phyloP scores from a whole-genome alignment of 2,797 vertebrate genomes.

The Geotrypetes seraphini region DNA sequence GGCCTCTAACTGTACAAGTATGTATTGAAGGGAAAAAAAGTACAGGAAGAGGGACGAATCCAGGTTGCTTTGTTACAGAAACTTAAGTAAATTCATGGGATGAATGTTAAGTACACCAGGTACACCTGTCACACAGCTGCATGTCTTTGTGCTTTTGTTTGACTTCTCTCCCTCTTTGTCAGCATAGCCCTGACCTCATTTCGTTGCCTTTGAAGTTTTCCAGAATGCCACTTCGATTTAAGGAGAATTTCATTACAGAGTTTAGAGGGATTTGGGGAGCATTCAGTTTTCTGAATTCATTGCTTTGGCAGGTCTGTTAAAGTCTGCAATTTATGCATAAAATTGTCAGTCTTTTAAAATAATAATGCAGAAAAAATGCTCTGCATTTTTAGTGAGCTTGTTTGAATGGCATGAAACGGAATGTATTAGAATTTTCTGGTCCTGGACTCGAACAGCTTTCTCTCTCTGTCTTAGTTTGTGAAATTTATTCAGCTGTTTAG shows the following conservation, averaged over 20 bases:
- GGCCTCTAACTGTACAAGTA: neutral
- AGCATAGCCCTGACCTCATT: conserved; percentile 2
- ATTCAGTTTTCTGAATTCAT: too few relatives aligned
- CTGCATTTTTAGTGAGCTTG: too few relatives aligned
- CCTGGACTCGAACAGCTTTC: too few relatives aligned
- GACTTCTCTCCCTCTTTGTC: neutral
- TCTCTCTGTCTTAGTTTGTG: too few relatives aligned
- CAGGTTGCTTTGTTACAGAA: neutral
- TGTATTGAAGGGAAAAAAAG: neutral
- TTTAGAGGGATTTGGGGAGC: neutral
- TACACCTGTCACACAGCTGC: neutral
- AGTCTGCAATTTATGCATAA: too few relatives aligned
- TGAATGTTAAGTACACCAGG: conserved; percentile 8
- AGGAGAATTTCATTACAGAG: conserved; percentile 1
- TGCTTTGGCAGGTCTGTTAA: too few relatives aligned
- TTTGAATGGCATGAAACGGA: too few relatives aligned
- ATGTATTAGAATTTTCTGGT: too few relatives aligned
- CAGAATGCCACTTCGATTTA: conserved; percentile 3
- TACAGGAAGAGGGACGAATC: conserved; percentile 4
- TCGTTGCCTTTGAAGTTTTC: conserved; percentile 5
- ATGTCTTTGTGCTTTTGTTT: conserved; percentile 4
- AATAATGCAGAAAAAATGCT: too few relatives aligned
- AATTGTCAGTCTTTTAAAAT: too few relatives aligned
- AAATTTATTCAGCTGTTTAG: too few relatives aligned
- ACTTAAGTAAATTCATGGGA: conserved; percentile 4